Percentiles rank a stretch among this genome's conserved stretches.
Evolutionary conservation across 2,888 invertebrate genomes (phyloP).

Genomic region (Parnassius glacialis): DNA sequence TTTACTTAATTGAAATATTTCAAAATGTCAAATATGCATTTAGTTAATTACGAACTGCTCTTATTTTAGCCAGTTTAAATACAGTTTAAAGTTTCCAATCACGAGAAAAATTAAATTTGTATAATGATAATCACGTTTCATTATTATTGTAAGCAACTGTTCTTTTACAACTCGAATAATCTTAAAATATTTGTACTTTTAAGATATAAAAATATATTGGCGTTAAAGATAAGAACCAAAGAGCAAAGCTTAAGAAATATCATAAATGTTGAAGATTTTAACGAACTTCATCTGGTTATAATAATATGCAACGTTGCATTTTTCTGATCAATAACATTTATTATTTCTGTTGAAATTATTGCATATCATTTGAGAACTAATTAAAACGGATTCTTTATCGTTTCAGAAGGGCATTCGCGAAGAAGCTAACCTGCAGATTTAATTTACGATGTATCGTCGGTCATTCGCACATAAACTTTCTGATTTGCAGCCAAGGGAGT

Average conservation of each 20-base stretch:
- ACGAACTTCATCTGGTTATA: conserved; percentile 1
- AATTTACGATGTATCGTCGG: conserved; percentile 71
- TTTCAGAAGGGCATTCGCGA: conserved; percentile 36
- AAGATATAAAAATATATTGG: conserved; percentile 20
- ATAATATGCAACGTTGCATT: conserved; percentile 30
- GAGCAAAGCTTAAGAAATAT: conserved; percentile 14
- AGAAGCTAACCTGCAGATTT: conserved; percentile 64
- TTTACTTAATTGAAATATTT: too few relatives aligned
- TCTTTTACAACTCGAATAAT: conserved; percentile 19
- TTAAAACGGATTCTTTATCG: conserved; percentile 68
- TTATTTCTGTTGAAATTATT: conserved; percentile 57
- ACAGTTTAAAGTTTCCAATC: conserved; percentile 6
- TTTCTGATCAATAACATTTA: conserved; percentile 50
- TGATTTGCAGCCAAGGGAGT: conserved; percentile 64
- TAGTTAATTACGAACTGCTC: background rate
- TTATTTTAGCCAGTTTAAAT: background rate
- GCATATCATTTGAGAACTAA: conserved; percentile 71
- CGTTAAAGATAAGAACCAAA: conserved; percentile 19
- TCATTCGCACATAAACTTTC: conserved; percentile 73
- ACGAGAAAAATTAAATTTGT: conserved; percentile 9
- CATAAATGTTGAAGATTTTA: conserved; percentile 7
- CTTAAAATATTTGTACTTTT: conserved; percentile 22
- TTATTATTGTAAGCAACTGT: conserved; percentile 20
- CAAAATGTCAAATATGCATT: background rate
- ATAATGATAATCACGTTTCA: background rate